A percentile compares a stretch with the other conserved stretches of the same genome.
Evolutionary conservation across 2,888 invertebrate species (phyloP).

Genomic region (Sacculina carcini): DNA sequence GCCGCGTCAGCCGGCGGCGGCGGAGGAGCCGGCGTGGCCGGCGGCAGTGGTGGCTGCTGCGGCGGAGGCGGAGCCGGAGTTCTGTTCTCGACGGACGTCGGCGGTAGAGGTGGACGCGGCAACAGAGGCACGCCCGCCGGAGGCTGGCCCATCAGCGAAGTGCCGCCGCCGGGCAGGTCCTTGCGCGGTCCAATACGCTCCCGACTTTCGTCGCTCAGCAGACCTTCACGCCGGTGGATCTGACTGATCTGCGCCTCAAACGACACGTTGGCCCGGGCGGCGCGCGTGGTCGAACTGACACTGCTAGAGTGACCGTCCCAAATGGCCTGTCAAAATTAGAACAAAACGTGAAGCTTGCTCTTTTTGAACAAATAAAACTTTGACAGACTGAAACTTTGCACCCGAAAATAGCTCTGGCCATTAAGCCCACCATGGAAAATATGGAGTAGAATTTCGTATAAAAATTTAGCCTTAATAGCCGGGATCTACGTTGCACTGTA

Average conservation of each 20-base stretch:
- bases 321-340: slow-evolving; percentile 36
- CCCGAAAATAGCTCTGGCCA: too few species aligned
- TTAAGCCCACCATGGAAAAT: too few species aligned
- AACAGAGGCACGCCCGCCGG: too few species aligned
- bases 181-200: slow-evolving; percentile 77
- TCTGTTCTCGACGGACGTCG: too few species aligned
- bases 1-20: slow-evolving; percentile 15
- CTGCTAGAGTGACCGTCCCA: slow-evolving; percentile 98
- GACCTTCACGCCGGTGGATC: slow-evolving; percentile 83
- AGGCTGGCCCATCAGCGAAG: too few species aligned
- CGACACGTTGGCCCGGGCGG: slow-evolving; percentile 80
- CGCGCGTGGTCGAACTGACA: slow-evolving; percentile 79
- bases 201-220: slow-evolving; percentile 81
- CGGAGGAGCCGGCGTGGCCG: slow-evolving; percentile 14
- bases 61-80: slow-evolving; percentile 22
- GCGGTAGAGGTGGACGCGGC: too few species aligned
- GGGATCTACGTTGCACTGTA: too few species aligned
- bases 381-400: too few species aligned
- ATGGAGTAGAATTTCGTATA: too few species aligned
- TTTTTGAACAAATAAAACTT: too few species aligned
- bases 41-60: slow-evolving; percentile 12
- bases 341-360: too few species aligned
- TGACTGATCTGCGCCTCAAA: slow-evolving; percentile 91
- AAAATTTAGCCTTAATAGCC: neutral
- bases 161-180: too few species aligned